Conservation (phyloP, 2,888 invertebrate species). For the Phlogophora meticulosa region DNA sequence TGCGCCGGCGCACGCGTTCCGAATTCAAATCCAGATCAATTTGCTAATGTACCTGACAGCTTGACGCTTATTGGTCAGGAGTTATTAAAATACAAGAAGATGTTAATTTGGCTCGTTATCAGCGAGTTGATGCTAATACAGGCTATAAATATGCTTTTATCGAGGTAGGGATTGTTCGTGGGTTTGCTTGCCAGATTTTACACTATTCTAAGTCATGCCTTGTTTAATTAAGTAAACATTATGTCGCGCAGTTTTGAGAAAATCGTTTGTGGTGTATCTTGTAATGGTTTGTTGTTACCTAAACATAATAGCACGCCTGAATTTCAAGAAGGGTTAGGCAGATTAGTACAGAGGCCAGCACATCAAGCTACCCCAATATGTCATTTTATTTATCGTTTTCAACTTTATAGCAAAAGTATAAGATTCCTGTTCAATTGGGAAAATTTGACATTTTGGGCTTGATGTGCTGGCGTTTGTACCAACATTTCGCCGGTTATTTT, state of each 20-base stretch:
- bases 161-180: conserved; percentile 39
- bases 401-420: too few relatives aligned
- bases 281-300: too few relatives aligned
- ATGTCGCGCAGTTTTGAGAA: background rate
- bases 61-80: conserved; percentile 23
- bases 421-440: too few relatives aligned
- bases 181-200: conserved; percentile 33
- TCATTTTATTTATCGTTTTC: too few relatives aligned
- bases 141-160: conserved; percentile 57
- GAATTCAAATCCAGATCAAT: conserved; percentile 41
- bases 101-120: conserved; percentile 51
- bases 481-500: too few relatives aligned
- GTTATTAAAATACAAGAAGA: conserved; percentile 36
- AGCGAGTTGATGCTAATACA: conserved; percentile 43
- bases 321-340: too few relatives aligned
- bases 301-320: too few relatives aligned
- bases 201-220: background rate
- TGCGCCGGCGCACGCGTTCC: conserved; percentile 22
- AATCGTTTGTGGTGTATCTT: background rate
- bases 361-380: too few relatives aligned
- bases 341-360: too few relatives aligned
- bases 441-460: too few relatives aligned
- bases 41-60: conserved; percentile 49
- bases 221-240: background rate
- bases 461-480: too few relatives aligned